Conservation (phyloP, 2,888 invertebrate species). For the Apamea crenata region DNA sequence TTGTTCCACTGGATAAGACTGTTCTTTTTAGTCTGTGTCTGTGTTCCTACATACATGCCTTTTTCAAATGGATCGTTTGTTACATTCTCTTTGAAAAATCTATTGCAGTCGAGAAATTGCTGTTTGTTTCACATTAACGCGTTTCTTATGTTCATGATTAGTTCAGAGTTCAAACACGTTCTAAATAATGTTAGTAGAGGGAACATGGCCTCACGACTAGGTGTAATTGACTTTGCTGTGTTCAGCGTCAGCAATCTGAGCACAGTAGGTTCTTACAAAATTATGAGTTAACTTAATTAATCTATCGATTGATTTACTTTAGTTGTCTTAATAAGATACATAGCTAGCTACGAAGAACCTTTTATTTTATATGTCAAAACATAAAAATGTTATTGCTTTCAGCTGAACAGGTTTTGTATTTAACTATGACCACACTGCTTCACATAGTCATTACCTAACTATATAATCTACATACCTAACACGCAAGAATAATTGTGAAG, state of each 20-base stretch:
- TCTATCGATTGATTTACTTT: constrained; percentile 13
- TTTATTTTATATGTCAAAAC: neutral
- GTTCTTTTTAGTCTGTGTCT: constrained; percentile 54
- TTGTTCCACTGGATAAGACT: constrained; percentile 55
- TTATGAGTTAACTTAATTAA: neutral
- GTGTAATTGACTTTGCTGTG: neutral
- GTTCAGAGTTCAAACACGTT: neutral
- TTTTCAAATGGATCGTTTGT: constrained; percentile 19
- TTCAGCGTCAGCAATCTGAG: neutral
- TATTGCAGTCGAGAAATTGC: neutral
- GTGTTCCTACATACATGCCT: constrained; percentile 25
- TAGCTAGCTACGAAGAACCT: neutral
- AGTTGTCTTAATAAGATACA: neutral
- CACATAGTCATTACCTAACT: constrained; percentile 4
- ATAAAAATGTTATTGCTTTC: neutral
- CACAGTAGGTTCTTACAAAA: neutral
- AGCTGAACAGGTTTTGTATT: neutral
- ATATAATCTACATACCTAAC: neutral
- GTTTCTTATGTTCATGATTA: neutral
- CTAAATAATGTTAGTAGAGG: neutral
- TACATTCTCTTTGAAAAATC: constrained; percentile 3
- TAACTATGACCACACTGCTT: neutral
- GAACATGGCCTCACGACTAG: neutral
- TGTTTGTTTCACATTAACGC: neutral
- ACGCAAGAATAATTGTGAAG: constrained; percentile 10